phyloP scores from a whole-genome alignment of 2,888 invertebrate species.

The Syrphus vitripennis region DNA sequence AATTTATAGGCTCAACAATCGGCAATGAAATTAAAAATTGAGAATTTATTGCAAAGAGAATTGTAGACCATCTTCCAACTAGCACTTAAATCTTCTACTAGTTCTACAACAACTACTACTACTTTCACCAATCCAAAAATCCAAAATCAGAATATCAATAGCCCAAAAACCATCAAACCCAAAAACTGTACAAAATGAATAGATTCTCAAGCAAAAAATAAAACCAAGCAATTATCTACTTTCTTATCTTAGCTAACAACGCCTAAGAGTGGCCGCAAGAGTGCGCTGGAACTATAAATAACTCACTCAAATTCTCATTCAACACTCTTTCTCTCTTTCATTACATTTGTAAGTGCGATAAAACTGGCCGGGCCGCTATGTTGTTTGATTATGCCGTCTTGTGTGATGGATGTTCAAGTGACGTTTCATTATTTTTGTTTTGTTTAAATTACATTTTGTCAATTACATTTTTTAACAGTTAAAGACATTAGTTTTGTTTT shows the following conservation, averaged over 20 bases:
- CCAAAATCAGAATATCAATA: conserved; percentile 56
- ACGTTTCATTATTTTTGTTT: conserved; percentile 35
- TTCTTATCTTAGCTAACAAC: conserved; percentile 80
- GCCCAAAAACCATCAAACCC: conserved; percentile 72
- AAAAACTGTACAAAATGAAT: conserved; percentile 74
- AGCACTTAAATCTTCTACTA: conserved; percentile 70
- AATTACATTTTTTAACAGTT: conserved; percentile 5
- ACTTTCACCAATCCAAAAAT: conserved; percentile 55
- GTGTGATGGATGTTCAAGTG: conserved; percentile 56
- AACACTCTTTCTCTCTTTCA: conserved; percentile 75
- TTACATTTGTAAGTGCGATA: conserved; percentile 81
- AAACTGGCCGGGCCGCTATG: conserved; percentile 50
- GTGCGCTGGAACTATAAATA: conserved; percentile 81
- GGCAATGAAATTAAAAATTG: conserved; percentile 76
- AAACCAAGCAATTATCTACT: conserved; percentile 73
- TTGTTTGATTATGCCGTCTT: conserved; percentile 52
- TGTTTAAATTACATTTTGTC: conserved; percentile 38
- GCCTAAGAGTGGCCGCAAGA: conserved; percentile 80
- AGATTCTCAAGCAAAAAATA: conserved; percentile 72
- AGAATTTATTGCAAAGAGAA: conserved; percentile 79
- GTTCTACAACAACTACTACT: conserved; percentile 60
- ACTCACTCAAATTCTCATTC: conserved; percentile 50
- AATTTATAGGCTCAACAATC: conserved; percentile 75
- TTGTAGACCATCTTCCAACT: conserved; percentile 76
- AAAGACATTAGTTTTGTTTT: conserved; percentile 9